Percentiles rank a stretch among this genome's conserved stretches.
phyloP scores from a whole-genome alignment of 2,888 invertebrate species.

The Heliconius cydno region DNA sequence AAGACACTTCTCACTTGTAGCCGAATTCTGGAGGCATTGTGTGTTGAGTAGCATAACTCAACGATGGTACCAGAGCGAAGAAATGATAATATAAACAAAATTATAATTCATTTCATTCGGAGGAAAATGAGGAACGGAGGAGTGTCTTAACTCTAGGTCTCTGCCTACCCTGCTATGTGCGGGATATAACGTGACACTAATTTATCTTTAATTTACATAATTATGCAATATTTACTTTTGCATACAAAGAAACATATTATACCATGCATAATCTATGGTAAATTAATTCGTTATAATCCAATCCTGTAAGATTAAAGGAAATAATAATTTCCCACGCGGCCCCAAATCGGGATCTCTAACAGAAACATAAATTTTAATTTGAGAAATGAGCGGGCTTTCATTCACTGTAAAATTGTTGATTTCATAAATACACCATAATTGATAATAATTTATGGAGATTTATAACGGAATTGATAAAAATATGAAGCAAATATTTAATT shows the following conservation, averaged over 20 bases:
- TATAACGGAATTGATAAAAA: neutral
- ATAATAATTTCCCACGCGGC: conserved; percentile 23
- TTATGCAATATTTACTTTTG: neutral
- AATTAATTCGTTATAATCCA: conserved; percentile 3
- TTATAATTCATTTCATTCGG: too few species aligned
- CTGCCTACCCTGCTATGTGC: too few species aligned
- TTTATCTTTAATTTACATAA: neutral
- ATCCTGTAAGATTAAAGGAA: neutral
- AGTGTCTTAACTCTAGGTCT: too few species aligned
- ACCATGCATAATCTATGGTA: neutral
- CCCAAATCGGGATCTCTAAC: conserved; percentile 2
- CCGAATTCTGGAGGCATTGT: too few species aligned
- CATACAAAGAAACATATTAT: neutral
- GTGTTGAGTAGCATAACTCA: too few species aligned
- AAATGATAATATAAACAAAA: too few species aligned
- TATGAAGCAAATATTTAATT: neutral
- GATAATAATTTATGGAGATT: neutral
- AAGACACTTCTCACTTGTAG: too few species aligned
- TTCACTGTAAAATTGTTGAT: conserved; percentile 13
- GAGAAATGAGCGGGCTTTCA: neutral
- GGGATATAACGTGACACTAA: too few species aligned
- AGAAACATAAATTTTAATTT: conserved; percentile 19
- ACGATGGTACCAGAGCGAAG: too few species aligned
- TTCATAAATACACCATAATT: conserved; percentile 10
- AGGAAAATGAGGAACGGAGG: too few species aligned